Evolutionary conservation across 2,113 vertebrate genomes (phyloP).

Genomic region (Vulpes lagopus): DNA sequence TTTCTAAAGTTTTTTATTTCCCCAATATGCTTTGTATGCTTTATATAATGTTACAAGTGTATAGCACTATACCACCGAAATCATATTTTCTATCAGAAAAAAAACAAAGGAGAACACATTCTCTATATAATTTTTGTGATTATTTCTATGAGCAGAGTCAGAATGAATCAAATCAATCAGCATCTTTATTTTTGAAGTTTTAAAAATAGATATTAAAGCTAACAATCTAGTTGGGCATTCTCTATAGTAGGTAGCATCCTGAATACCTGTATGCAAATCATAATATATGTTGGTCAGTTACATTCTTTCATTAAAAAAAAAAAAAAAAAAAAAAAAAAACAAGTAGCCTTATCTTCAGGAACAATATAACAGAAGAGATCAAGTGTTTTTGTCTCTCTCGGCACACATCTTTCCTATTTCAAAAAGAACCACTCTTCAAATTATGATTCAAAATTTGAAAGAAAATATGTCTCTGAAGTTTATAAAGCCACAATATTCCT

Average conservation of each 20-base stretch:
- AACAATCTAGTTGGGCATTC: background rate
- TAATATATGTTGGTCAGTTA: background rate
- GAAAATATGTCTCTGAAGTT: background rate
- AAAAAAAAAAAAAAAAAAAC: no score
- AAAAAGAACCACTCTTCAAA: background rate
- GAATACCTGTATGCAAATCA: background rate
- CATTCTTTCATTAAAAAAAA: background rate
- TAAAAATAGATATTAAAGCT: background rate
- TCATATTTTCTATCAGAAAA: background rate
- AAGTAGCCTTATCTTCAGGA: background rate
- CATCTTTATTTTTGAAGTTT: background rate
- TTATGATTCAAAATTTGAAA: background rate
- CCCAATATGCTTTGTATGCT: background rate
- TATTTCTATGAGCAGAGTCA: background rate
- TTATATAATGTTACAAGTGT: background rate
- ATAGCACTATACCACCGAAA: background rate
- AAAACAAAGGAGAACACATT: background rate
- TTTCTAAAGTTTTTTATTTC: conserved; percentile 28
- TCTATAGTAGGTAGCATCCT: background rate
- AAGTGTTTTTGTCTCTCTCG: background rate
- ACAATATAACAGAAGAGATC: background rate
- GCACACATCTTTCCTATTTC: background rate
- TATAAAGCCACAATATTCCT: background rate
- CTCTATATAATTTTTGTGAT: background rate
- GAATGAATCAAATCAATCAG: background rate